Base-by-base conservation (phyloP, 2,797 vertebrate genomes). In the Chromobotia macracanthus region DNA sequence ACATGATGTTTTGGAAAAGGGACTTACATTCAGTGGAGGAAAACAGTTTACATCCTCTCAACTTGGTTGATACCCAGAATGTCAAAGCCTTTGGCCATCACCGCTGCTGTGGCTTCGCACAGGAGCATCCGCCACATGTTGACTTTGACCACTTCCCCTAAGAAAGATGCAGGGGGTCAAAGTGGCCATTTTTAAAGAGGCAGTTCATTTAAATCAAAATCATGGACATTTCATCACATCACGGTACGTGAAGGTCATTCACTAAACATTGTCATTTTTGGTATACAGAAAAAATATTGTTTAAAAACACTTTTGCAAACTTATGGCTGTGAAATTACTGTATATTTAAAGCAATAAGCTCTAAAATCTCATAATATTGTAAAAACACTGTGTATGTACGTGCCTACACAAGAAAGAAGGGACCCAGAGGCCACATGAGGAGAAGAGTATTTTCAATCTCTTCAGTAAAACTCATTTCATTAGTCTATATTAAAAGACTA, bases 71-170 rank as follows among this genome's bases (percentile, higher is more conserved):
- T 93, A 3, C 97, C 97, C 89, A 99, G 90, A 87, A 99, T 98
- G 83, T 97, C 93, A 0, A 99, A 98, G 8, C 96, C 92, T 90
- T 97, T 96, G 72, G 95, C 97, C 97, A 99, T 99, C 87, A 97
- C 1, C 0, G 89, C 80, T 1, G 97, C 96, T 0, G 95, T 95
- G 63, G 97, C 97, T n/a, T 99, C 96, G 0, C 97, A 98, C 3
- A 99, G 91, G 86, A 98, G 91, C 95, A 99, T 92, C 77, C 97
- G 92, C 94, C 95, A 95, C 96, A 97, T 97, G 90, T 99, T 99
- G 80, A 99, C 93, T 88, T 97, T 98, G 12, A 96, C 19, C 0
- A 99, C 95, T 82, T 96, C 92, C 79, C 97, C 97, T 99, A 71
- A 86, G 64, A 72, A 79, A 10, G 12, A 83, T 23, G 56, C 3